Evolutionary conservation across 2,888 invertebrate species (phyloP), one percentile per base, ranked within the genome.

Genomic region (Muschampia plurimacula): DNA sequence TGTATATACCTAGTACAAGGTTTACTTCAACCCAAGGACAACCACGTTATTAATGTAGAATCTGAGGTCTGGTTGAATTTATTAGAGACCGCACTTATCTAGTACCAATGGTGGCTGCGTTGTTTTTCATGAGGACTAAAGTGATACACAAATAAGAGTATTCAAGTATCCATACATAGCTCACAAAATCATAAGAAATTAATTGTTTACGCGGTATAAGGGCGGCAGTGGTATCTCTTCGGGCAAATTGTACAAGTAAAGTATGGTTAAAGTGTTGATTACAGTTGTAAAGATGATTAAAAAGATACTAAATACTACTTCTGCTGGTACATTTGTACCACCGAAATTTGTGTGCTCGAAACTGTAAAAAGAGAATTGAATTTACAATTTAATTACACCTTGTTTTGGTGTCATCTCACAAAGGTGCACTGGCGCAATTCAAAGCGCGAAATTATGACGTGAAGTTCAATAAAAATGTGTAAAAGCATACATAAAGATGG

Each of bases 381-480:
- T 57, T 57, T 67, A 67, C 57, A 28, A 60, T 68, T 68, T 68
- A 60, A 60, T 60, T 13, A 36, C 46, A 46, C 32, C 59, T 60
- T 60, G 59, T 67, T 67, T 41, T 39, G 57, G 57, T 67, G 57
- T 22, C 59, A 32, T 59, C 41, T 28, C 9, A 57, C 15, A 57
- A 67, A 57, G 57, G 67, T 22, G 15, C 52, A 52, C n/a, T 5
- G 10, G n/a, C 55, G 36, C 55, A 41, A 59, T 44, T 59, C 10
- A 57, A 1, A n/a, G 32, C 10, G 28, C 57, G 39, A 57, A 67
- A 67, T 67, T 67, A 67, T 32, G 49, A 49, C 44, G 59, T n/a
- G 22, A n/a, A 22, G 52, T 36, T 22, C 10, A 15, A 36, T 52
- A 52, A 66, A 9, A 41, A n/a, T 60, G 15, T 39, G n/a, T 12